A percentile compares a stretch with the other conserved stretches of the same genome.
Conservation (phyloP, 2,888 invertebrate species). For the Cecidostiba fungosa region DNA sequence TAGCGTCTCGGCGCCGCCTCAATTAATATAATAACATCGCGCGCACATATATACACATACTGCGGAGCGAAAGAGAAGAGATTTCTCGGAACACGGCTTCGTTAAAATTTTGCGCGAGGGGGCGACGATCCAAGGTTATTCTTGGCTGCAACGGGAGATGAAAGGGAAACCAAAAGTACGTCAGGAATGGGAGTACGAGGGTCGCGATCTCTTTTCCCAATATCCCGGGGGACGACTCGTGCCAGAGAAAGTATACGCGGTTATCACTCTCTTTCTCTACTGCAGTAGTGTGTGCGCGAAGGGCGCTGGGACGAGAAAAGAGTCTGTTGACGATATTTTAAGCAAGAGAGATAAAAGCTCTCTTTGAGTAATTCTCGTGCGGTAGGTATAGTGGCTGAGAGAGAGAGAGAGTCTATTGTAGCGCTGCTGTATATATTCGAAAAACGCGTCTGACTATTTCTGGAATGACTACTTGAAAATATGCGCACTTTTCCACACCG, state of each 20-base stretch:
- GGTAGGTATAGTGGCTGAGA: too few relatives aligned
- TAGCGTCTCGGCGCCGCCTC: conserved; percentile 48
- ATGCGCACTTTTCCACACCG: too few relatives aligned
- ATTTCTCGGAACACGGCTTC: conserved; percentile 56
- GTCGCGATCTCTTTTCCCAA: conserved; percentile 63
- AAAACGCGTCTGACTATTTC: too few relatives aligned
- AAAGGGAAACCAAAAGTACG: conserved; percentile 67
- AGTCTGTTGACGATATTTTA: background rate
- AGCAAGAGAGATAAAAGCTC: background rate
- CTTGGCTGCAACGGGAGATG: conserved; percentile 68
- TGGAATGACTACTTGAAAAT: too few relatives aligned
- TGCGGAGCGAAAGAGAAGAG: background rate
- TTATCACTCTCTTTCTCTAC: background rate
- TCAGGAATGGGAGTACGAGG: conserved; percentile 49
- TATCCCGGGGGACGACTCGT: conserved; percentile 52
- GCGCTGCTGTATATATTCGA: too few relatives aligned
- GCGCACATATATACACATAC: background rate
- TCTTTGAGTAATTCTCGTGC: background rate
- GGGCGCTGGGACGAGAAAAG: background rate
- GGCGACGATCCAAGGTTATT: conserved; percentile 66
- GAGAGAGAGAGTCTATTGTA: background rate
- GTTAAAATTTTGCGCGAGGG: conserved; percentile 56
- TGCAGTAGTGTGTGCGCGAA: conserved; percentile 11
- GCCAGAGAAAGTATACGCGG: background rate
- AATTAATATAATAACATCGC: conserved; percentile 58